Percentiles rank a stretch among this genome's conserved stretches.
Evolutionary conservation across 2,888 invertebrate species (phyloP).

Genomic region (Drosophila rubida): DNA sequence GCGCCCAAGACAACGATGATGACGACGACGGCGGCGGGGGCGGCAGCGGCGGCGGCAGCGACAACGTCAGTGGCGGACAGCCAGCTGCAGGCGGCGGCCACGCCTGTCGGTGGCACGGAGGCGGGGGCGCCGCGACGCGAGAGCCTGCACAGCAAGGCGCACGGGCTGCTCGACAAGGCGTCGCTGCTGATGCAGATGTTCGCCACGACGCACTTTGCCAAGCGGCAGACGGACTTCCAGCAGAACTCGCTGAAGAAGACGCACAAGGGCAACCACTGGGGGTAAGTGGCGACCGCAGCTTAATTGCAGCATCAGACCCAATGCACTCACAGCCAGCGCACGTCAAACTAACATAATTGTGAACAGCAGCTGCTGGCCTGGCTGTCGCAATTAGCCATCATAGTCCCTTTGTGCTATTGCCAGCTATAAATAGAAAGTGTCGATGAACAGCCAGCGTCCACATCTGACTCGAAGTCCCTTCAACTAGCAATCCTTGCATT

Average conservation of each 20-base stretch:
- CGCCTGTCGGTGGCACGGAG: not conserved
- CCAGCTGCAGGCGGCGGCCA: no score
- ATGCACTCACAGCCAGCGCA: not conserved
- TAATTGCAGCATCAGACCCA: not conserved
- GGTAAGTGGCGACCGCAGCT: slow-evolving; percentile 83
- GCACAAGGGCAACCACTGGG: slow-evolving; percentile 96
- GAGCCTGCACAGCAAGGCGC: slow-evolving; percentile 83
- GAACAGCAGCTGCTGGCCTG: no score
- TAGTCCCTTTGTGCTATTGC: no score
- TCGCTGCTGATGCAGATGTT: slow-evolving; percentile 96
- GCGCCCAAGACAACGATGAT: slow-evolving; percentile 3
- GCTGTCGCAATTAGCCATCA: no score
- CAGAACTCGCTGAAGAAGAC: slow-evolving; percentile 94
- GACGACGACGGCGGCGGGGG: slow-evolving; percentile 8
- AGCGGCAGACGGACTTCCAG: slow-evolving; percentile 87
- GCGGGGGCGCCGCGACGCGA: slow-evolving; percentile 54
- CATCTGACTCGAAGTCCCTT: no score
- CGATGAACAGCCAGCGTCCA: no score
- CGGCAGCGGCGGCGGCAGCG: slow-evolving; percentile 1
- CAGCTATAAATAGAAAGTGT: no score
- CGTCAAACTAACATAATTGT: no score
- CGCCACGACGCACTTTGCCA: slow-evolving; percentile 96
- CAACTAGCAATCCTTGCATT: no score
- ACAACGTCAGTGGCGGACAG: no score
- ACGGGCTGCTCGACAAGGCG: slow-evolving; percentile 92